phyloP scores from a whole-genome alignment of 2,888 invertebrate genomes.

The Leptopterna dolabrata region DNA sequence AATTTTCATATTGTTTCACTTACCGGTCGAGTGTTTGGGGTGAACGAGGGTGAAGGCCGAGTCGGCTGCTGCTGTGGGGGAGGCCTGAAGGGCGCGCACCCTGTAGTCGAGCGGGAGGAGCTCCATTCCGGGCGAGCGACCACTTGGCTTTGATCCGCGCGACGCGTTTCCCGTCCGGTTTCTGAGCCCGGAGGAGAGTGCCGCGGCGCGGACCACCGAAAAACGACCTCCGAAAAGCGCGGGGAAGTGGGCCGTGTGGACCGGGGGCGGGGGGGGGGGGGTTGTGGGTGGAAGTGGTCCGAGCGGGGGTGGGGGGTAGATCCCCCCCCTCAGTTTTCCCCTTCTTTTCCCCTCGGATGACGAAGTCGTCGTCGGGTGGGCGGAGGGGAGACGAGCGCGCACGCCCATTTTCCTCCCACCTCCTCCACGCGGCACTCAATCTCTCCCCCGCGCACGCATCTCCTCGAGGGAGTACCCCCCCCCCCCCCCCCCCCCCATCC shows the following conservation, averaged over 20 bases:
- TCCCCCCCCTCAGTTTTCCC: neutral
- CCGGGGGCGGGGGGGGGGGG: neutral
- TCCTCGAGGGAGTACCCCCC: neutral
- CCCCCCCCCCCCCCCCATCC: neutral
- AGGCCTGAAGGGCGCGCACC: slow-evolving; percentile 64
- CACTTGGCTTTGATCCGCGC: neutral
- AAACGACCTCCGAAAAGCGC: neutral
- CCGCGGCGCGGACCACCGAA: neutral
- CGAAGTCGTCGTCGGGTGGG: neutral
- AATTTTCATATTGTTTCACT: too few species aligned
- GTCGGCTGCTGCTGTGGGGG: slow-evolving; percentile 59
- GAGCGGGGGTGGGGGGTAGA: neutral
- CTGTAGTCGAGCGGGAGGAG: slow-evolving; percentile 77
- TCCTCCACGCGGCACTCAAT: neutral
- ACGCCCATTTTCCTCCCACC: slow-evolving; percentile 20
- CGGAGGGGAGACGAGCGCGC: neutral
- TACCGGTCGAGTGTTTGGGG: slow-evolving; percentile 66
- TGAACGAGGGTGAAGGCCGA: slow-evolving; percentile 78
- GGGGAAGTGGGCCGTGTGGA: neutral
- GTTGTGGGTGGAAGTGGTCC: neutral
- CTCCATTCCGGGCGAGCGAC: slow-evolving; percentile 47
- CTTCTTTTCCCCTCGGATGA: neutral
- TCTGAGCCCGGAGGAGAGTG: neutral
- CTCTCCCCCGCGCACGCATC: neutral
- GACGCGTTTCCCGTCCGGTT: slow-evolving; percentile 6